Base-by-base conservation (phyloP, 2,888 invertebrate species). In the Philereme vetulata region DNA sequence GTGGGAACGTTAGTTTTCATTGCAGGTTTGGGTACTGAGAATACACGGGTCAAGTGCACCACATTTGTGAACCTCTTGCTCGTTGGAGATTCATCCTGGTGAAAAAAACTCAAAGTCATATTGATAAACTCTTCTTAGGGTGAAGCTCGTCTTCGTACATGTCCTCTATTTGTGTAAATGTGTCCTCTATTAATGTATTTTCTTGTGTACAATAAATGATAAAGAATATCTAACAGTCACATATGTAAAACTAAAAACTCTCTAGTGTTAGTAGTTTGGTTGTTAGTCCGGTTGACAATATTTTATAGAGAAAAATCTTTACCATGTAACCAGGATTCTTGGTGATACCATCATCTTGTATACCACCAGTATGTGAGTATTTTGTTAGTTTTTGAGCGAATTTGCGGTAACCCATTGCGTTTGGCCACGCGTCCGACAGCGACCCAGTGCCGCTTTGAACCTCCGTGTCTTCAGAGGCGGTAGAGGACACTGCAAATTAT, bases 301-400 rank as follows among this genome's bases (percentile, higher is more conserved):
- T 21, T 21, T 21, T 21, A 21, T 21, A 21, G 21, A 21, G 21
- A 21, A 21, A 21, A 1, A 21, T 21, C 42, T 42, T n/a, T 42
- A 38, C 42, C 42, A 42, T n/a, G 42, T 42, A 10, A 42, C 9
- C 4, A 42, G n/a, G 5, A 5, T n/a, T 5, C 40, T n/a, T 40
- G 1, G 6, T 8, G 8, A 38, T 4, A 38, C 5, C 8, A 4
- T 4, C 8, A 36, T 4, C 36, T 5, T 4, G 3, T 36, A 36
- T 2, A 7, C 21, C 6, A 3, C 21, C 44, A 44, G n/a, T 6
- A 21, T 44, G 3, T 44, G 11, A 44, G 57, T 79, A 85, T 52
- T 80, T 81, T 7, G 78, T 75, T 3, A 87, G 77, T 53, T 74
- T 76, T 48, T 82, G 77, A 1, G 82, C 84, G 54, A 86, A 88